Conservation (phyloP, 2,888 invertebrate genomes). For the Athalia circularis region DNA sequence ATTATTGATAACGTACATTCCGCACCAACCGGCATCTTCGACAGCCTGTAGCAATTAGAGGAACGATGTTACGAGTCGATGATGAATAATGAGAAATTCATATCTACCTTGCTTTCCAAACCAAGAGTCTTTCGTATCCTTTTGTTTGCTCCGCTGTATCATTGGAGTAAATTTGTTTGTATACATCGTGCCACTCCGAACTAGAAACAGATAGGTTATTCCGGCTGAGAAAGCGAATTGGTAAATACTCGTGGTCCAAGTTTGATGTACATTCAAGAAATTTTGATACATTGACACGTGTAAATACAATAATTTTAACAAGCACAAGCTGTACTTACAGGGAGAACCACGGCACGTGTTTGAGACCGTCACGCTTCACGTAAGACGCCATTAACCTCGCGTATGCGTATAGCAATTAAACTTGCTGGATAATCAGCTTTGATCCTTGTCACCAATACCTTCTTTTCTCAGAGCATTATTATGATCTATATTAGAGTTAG, state of each 20-base stretch:
- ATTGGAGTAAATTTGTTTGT: conserved; percentile 68
- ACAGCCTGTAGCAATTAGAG: conserved; percentile 56
- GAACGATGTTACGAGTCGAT: conserved; percentile 11
- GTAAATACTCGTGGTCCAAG: too few relatives aligned
- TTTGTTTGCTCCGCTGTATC: conserved; percentile 61
- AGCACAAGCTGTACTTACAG: conserved; percentile 56
- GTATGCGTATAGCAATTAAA: too few relatives aligned
- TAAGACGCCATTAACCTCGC: conserved; percentile 58
- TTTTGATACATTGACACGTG: neutral
- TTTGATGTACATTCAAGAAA: neutral
- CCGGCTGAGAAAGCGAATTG: neutral
- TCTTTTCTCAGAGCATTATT: too few relatives aligned
- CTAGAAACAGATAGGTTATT: conserved; percentile 51
- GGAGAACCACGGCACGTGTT: conserved; percentile 67
- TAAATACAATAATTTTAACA: neutral
- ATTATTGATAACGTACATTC: conserved; percentile 69
- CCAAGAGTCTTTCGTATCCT: conserved; percentile 65
- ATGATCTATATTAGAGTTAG: too few relatives aligned
- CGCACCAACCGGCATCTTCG: conserved; percentile 67
- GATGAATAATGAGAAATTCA: too few relatives aligned
- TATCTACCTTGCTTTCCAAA: conserved; percentile 70
- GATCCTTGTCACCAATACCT: too few relatives aligned
- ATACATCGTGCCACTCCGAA: conserved; percentile 68
- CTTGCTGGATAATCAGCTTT: too few relatives aligned
- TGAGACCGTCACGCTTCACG: conserved; percentile 56